A percentile compares a stretch with the other conserved stretches of the same genome.
phyloP scores from a whole-genome alignment of 2,797 vertebrate species.

The Gila robusta region DNA sequence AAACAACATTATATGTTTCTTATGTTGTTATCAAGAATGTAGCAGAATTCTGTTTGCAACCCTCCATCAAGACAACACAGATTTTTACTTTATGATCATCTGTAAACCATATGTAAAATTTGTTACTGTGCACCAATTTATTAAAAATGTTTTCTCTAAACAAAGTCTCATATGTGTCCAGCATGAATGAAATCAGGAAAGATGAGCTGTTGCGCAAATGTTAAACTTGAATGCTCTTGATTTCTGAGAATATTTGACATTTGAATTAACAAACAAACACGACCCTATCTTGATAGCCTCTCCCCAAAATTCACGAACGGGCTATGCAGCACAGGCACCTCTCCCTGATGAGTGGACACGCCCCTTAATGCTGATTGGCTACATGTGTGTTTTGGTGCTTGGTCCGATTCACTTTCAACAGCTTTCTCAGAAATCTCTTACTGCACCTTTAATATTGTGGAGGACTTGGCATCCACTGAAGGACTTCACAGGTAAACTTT shows the following conservation, averaged over 20 bases:
- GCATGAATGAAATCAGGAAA: not conserved
- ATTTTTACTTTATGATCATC: constrained; percentile 15
- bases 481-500: not conserved
- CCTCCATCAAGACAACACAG: not conserved
- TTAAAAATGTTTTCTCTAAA: constrained; percentile 36
- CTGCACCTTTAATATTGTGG: not conserved
- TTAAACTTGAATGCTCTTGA: not conserved
- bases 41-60: constrained; percentile 17
- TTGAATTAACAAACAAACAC: not conserved
- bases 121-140: constrained; percentile 2
- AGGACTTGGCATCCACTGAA: not conserved
- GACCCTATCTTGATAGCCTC: not conserved
- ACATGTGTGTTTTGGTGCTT: not conserved
- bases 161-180: not conserved
- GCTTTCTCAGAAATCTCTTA: not conserved
- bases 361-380: not conserved
- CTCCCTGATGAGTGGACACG: not conserved
- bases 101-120: not conserved
- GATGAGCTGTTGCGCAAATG: not conserved
- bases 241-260: not conserved
- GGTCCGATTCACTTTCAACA: not conserved
- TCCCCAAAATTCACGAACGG: not conserved
- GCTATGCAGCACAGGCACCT: no score
- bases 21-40: constrained; percentile 1
- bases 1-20: not conserved